Base-by-base conservation (phyloP, 2,888 invertebrate species). In the Clitarchus hookeri region DNA sequence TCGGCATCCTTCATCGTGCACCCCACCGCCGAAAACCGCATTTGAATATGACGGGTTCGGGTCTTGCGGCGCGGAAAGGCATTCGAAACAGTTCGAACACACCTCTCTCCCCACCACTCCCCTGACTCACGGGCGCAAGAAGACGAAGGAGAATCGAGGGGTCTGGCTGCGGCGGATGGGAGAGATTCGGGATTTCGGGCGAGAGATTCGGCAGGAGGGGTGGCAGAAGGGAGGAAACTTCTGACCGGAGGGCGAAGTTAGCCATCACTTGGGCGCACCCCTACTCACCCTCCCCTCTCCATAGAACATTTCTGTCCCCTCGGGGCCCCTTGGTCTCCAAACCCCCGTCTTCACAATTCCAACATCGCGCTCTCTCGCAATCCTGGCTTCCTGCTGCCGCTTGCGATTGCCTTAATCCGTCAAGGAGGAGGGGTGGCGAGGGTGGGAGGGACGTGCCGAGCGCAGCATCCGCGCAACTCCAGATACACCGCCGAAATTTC, bases 31-130 rank as follows among this genome's bases (percentile, higher is more conserved):
- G 82, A 27, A 82, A 36, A 82, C 82, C 82, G 82, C 82, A 82
- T 82, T 82, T 82, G 82, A 82, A 82, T 82, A 82, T 82, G 82
- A 82, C 82, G 82, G 65, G 65, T 65, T 36, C 36, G 82, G 44
- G 25, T 82, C 36, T 82, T 82, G 82, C 82, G 82, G 82, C 36
- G 27, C 44, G 44, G 82, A n/a, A 82, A 36, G 82, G 82, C 82
- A 82, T 82, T 82, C 44, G 82, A 82, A 82, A 82, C 82, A 82
- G 82, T 82, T 82, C 65, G 65, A 53, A 53, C 53, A 36, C 36
- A 36, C 36, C 36, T 36, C 36, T 36, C 36, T 36, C 36, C 36
- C 36, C 36, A 1, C 36, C 36, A 1, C 36, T 4, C 36, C 36
- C 36, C 36, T 2, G 3, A 48, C 48, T 11, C 48, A 1, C 48